These are phyloP conservation scores for Eciton burchellii DNA, from an alignment of 1,140 invertebrate genomes.

Conservation along the genomic window DNA sequence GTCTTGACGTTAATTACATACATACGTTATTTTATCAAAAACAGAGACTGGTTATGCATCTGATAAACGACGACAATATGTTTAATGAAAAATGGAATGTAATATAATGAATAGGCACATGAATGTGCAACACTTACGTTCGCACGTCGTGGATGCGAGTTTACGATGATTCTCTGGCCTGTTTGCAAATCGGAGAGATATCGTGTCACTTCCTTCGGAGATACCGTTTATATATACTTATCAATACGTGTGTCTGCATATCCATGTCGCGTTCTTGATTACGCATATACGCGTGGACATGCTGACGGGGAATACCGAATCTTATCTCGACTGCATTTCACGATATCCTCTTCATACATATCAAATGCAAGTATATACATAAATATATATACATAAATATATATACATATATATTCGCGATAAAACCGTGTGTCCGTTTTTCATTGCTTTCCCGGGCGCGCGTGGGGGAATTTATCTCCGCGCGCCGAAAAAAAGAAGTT, in stretches of 20 bases:
- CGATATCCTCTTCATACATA: constrained; percentile 18
- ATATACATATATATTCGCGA: not conserved
- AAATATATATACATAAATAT: not conserved
- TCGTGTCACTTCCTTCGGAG: not conserved
- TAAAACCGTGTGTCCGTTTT: not conserved
- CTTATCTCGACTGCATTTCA: constrained; percentile 24
- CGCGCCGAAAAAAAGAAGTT: not conserved
- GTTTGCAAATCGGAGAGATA: constrained; percentile 17
- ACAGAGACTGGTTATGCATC: not conserved
- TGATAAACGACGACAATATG: not conserved
- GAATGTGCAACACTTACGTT: not conserved
- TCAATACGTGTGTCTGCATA: not conserved
- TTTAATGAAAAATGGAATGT: not conserved
- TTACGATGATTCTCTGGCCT: constrained; percentile 7
- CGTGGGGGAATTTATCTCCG: not conserved
- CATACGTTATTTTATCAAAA: not conserved
- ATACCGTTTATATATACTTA: constrained; percentile 32
- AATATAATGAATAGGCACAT: not conserved
- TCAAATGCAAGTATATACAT: not conserved
- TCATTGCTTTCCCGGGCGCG: not conserved
- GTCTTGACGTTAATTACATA: not conserved
- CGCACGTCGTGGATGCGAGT: not conserved
- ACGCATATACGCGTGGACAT: not conserved
- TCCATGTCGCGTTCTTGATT: constrained; percentile 7
- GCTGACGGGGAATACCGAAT: constrained; percentile 29